Conservation (phyloP, 2,797 vertebrate genomes). For the Psittacula echo region DNA sequence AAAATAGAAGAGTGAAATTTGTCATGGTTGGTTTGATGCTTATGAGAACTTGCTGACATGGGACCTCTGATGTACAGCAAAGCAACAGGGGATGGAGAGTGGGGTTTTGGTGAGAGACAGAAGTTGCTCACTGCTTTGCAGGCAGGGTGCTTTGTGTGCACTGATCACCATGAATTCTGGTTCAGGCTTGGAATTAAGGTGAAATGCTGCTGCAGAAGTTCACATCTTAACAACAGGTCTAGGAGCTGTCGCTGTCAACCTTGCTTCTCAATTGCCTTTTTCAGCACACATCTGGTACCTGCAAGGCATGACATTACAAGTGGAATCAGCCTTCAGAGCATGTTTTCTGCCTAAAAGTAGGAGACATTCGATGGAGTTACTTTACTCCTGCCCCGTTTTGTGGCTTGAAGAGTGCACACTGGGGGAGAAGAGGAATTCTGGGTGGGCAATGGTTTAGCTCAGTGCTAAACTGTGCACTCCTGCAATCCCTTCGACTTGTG, state of each 20-base stretch:
- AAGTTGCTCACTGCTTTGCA: not conserved
- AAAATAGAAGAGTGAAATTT: not conserved
- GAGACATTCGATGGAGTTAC: not conserved
- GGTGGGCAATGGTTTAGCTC: not conserved
- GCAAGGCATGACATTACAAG: rapidly evolving
- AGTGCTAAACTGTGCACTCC: not conserved
- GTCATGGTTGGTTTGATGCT: not conserved
- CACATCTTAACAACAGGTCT: too few species aligned
- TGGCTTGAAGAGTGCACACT: rapidly evolving
- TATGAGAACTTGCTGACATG: not conserved
- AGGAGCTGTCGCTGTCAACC: rapidly evolving
- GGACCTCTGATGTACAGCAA: not conserved
- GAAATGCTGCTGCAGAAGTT: not conserved
- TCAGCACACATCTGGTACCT: rapidly evolving
- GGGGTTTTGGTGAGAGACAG: not conserved
- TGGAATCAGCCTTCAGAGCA: not conserved
- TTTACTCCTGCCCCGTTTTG: not conserved
- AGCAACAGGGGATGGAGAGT: rapidly evolving
- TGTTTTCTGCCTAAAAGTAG: not conserved
- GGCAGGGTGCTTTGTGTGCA: not conserved
- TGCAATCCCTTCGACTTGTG: rapidly evolving
- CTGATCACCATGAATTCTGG: not conserved
- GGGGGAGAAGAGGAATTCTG: not conserved
- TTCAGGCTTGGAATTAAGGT: not conserved
- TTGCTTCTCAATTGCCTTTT: rapidly evolving